Evolutionary conservation across 2,888 invertebrate genomes (phyloP).

Genomic region (Phortica okadai): DNA sequence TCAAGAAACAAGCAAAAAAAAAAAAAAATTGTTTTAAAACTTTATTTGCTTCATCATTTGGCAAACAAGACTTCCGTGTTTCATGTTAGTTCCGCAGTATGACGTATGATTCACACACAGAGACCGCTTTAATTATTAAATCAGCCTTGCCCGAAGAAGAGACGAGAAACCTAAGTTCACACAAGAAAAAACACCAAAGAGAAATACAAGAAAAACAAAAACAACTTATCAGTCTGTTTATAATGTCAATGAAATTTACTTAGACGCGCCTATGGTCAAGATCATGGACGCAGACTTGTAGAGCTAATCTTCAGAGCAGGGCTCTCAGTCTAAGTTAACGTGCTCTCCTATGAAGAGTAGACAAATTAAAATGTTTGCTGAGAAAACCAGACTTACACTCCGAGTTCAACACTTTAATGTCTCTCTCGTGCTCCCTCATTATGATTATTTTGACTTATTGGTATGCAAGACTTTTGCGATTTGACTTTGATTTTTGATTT

Average conservation of each 20-base stretch:
- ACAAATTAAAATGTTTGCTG: not conserved
- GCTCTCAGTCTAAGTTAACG: not conserved
- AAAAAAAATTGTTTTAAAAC: conserved; percentile 20
- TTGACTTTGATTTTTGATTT: not conserved
- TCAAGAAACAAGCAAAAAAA: conserved; percentile 48
- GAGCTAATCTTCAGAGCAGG: conserved; percentile 32
- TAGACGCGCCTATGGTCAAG: conserved; percentile 55
- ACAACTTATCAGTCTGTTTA: conserved; percentile 44
- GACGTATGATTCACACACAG: conserved; percentile 50
- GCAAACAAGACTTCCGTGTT: conserved; percentile 56
- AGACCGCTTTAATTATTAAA: conserved; percentile 67
- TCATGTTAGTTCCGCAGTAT: conserved; percentile 60
- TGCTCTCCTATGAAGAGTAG: not conserved
- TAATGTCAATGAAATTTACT: conserved; percentile 63
- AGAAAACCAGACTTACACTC: not conserved
- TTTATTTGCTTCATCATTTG: conserved; percentile 46
- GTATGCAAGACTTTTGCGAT: conserved; percentile 13
- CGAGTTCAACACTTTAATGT: not conserved
- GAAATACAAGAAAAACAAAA: conserved; percentile 29
- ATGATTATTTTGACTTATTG: not conserved
- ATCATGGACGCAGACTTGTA: conserved; percentile 55
- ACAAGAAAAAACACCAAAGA: not conserved
- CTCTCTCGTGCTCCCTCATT: not conserved
- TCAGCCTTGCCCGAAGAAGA: conserved; percentile 61
- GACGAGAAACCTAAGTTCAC: not conserved